phyloP scores from a whole-genome alignment of 2,797 vertebrate species.

The Xenopus petersii region DNA sequence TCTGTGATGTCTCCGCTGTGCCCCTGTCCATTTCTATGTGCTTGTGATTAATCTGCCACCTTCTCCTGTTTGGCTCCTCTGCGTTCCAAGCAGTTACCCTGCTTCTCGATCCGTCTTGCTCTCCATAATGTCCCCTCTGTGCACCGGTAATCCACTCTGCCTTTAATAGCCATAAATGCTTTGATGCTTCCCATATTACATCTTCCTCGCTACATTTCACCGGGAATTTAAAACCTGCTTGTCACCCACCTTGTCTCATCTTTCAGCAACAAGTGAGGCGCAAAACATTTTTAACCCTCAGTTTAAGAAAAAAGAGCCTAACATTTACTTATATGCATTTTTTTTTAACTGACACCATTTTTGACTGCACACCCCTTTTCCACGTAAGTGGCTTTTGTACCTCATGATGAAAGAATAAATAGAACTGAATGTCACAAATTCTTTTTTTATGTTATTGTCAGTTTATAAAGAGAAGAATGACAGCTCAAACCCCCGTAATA shows the following conservation, averaged over 20 bases:
- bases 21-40: slow-evolving; percentile 21
- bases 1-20: slow-evolving; percentile 17
- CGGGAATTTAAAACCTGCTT: slow-evolving; percentile 31
- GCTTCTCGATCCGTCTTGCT: slow-evolving; percentile 33
- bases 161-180: slow-evolving; percentile 46
- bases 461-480: too few relatives aligned
- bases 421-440: too few relatives aligned
- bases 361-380: too few relatives aligned
- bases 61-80: slow-evolving; percentile 30
- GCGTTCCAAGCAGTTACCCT: slow-evolving; percentile 37
- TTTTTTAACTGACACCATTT: too few relatives aligned
- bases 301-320: too few relatives aligned
- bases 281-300: slow-evolving; percentile 13
- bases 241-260: slow-evolving; percentile 25
- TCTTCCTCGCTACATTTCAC: slow-evolving; percentile 45
- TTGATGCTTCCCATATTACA: slow-evolving; percentile 38
- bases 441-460: too few relatives aligned
- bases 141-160: slow-evolving; percentile 31
- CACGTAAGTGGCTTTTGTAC: too few relatives aligned
- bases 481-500: too few relatives aligned
- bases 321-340: too few relatives aligned
- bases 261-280: slow-evolving; percentile 4
- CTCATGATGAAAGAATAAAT: too few relatives aligned
- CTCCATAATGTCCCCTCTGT: slow-evolving; percentile 36
- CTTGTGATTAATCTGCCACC: slow-evolving; percentile 43